These are phyloP conservation scores for Drosophila repleta DNA, from an alignment of 1,140 invertebrate species.

Conservation along the genomic window DNA sequence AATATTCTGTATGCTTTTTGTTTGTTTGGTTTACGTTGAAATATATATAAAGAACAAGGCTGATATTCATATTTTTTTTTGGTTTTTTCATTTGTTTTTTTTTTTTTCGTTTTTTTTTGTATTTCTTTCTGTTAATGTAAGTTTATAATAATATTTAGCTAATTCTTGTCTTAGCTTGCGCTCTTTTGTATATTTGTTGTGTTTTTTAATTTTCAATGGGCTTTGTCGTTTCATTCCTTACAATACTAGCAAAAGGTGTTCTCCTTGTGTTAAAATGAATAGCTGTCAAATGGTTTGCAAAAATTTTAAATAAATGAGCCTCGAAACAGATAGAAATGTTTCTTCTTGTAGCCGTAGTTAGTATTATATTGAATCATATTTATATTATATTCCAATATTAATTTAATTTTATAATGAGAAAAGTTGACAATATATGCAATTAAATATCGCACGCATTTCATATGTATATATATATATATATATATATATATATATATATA, in stretches of 20 bases:
- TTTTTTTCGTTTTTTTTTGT: conserved; percentile 42
- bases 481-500: neutral
- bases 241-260: conserved; percentile 71
- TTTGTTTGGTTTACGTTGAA: conserved; percentile 60
- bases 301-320: conserved; percentile 74
- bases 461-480: conserved; percentile 35
- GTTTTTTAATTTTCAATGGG: neutral
- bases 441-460: conserved; percentile 51
- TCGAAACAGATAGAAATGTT: conserved; percentile 74
- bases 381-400: conserved; percentile 22
- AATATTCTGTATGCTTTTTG: conserved; percentile 73
- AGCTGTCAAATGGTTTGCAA: conserved; percentile 47
- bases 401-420: conserved; percentile 49
- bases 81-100: conserved; percentile 34
- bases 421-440: conserved; percentile 61
- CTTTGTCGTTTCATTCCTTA: conserved; percentile 55
- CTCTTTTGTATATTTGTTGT: conserved; percentile 33
- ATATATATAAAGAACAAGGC: conserved; percentile 82
- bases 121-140: conserved; percentile 65
- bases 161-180: conserved; percentile 49
- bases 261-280: conserved; percentile 52
- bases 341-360: conserved; percentile 56
- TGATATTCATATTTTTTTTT: conserved; percentile 73
- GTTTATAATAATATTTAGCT: conserved; percentile 81
- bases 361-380: conserved; percentile 47